A percentile compares a stretch with the other conserved stretches of the same genome.
Evolutionary conservation across 2,797 vertebrate species (phyloP).

Genomic region (Meda fulgida): DNA sequence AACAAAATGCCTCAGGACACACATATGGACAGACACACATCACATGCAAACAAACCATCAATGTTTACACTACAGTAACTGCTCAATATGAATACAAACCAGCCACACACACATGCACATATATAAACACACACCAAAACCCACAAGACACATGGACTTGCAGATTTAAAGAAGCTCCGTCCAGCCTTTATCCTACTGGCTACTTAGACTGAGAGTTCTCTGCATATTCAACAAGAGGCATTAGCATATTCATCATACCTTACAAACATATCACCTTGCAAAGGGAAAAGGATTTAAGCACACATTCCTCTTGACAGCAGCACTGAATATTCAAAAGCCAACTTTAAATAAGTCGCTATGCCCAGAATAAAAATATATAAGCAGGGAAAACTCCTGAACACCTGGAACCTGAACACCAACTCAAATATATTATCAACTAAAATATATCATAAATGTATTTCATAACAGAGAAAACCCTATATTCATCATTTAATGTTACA

Average conservation of each 20-base stretch:
- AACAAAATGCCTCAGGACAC: slow-evolving; percentile 46
- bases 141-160: not conserved
- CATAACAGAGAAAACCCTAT: not conserved
- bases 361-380: slow-evolving; percentile 13
- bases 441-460: not conserved
- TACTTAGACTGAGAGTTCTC: not conserved
- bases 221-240: slow-evolving; percentile 25
- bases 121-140: not conserved
- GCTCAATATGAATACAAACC: slow-evolving; percentile 18
- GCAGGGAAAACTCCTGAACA: not conserved
- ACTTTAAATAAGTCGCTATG: not conserved
- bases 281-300: slow-evolving; percentile 29
- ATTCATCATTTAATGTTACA: not conserved
- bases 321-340: slow-evolving; percentile 36
- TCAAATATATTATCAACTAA: too few relatives aligned
- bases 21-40: slow-evolving; percentile 44
- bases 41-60: slow-evolving; percentile 32
- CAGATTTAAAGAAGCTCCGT: not conserved
- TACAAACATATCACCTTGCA: slow-evolving; percentile 23
- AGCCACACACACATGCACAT: slow-evolving; percentile 3
- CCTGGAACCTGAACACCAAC: not conserved
- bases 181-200: slow-evolving; percentile 4
- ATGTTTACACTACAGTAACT: slow-evolving; percentile 33
- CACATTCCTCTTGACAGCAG: slow-evolving; percentile 14
- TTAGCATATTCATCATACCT: slow-evolving; percentile 45